Base-by-base conservation (phyloP, 2,113 vertebrate species). In the Sylvilagus bachmani region DNA sequence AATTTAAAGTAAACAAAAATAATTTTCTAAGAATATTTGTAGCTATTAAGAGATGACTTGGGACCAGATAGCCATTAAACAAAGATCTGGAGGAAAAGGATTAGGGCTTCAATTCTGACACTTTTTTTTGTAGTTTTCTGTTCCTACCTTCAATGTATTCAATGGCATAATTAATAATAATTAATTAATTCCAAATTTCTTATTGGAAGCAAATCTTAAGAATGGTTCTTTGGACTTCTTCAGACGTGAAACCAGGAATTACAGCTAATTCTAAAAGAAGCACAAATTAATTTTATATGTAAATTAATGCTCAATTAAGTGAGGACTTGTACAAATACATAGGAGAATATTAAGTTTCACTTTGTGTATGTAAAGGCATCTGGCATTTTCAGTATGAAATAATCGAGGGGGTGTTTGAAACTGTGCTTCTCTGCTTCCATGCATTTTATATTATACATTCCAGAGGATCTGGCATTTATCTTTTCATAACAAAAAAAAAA, bases 211-310 rank as follows among this genome's bases (percentile, higher is more conserved):
- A 96, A 79, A 92, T 58, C 11, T 81, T 71, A 69, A 83, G 91
- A 86, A 70, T 36, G 11, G 0, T 49, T 84, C 13, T 71, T 80
- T 90, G 31, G 9, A 64, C n/a, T 87, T 82, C 79, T 66, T 89
- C 16, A 90, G 92, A 90, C 44, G 3, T 91, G 2, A 91, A 94
- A 94, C 84, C 44, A 82, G 16, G 12, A 91, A 96, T 83, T 91
- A 79, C 2, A 91, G 5, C 2, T 90, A 84, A 74, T 81, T 93
- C n/a, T 83, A 93, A 93, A 97, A 69, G 12, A 95, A 94, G 90
- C 31, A 91, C 38, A 88, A 80, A 31, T 71, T 75, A 85, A 69
- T 29, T 91, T 94, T 73, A 38, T 89, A 77, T 69, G 78, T 93
- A 84, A 91, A 93, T 93, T 95, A 62, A 0, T 80, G 38, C 79